Evolutionary conservation across 2,888 invertebrate genomes (phyloP).

Genomic region (Lithophane leautieri): DNA sequence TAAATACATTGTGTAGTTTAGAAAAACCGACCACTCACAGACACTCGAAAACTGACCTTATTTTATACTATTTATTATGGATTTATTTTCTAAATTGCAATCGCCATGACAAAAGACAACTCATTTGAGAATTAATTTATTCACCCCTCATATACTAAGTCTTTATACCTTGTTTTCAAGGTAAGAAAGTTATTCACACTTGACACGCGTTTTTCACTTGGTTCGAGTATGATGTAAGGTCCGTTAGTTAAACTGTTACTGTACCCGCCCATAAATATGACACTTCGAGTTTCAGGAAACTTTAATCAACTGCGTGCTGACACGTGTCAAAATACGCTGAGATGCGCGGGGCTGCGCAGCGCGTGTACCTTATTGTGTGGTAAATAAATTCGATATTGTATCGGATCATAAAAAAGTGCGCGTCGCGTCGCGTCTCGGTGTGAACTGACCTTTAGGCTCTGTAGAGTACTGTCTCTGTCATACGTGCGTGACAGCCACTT

Average conservation of each 20-base stretch:
- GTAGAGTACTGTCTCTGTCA: too few relatives aligned
- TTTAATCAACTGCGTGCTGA: too few relatives aligned
- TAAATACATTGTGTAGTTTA: not conserved
- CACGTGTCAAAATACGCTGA: too few relatives aligned
- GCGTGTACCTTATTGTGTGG: too few relatives aligned
- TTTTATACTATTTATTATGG: not conserved
- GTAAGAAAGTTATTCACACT: constrained; percentile 1
- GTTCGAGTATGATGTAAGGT: constrained; percentile 35
- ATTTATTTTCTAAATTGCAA: constrained; percentile 17
- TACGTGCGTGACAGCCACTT: not conserved
- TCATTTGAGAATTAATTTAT: not conserved
- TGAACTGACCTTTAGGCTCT: too few relatives aligned
- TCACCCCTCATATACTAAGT: not conserved
- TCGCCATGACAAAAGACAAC: constrained; percentile 25
- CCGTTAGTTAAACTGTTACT: constrained; percentile 32
- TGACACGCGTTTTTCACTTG: constrained; percentile 51
- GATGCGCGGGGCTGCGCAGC: too few relatives aligned
- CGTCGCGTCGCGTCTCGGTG: too few relatives aligned
- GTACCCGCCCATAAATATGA: not conserved
- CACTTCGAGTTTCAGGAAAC: not conserved
- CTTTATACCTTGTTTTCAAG: constrained; percentile 21
- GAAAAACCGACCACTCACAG: not conserved
- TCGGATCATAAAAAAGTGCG: too few relatives aligned
- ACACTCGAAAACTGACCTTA: not conserved
- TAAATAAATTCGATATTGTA: too few relatives aligned